Base-by-base conservation (phyloP, 2,797 vertebrate genomes). In the Rhinichthys osculus region DNA sequence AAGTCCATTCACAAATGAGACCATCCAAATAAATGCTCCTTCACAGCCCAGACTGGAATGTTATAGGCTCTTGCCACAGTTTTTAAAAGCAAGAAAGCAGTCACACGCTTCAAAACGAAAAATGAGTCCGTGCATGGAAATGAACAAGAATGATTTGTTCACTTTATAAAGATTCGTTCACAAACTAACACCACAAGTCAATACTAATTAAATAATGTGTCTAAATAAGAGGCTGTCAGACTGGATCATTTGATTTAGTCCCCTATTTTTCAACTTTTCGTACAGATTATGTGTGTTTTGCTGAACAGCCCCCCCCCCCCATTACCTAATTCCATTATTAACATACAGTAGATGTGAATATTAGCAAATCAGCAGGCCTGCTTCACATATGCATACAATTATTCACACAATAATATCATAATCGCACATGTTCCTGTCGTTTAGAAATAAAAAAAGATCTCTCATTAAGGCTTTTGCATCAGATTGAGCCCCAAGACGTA, bases 161-260 rank as follows among this genome's bases (percentile, higher is more conserved):
- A 38, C 19, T 77, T n/a, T 38, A 38, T 13, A 23, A 54, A 57
- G 74, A 59, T 59, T 78, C 2, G 13, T 40, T 78, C 54, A 42
- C 54, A 6, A 42, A 59, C 54, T 83, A 62, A n/a, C 52, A 59
- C 57, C 64, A 44, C 69, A 14, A 69, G 40, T 88, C 87, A 86
- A 86, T 84, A 84, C 44, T 79, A 87, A 86, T 89, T 74, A 82
- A 85, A 62, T 54, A 38, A 38, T 52, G 52, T 38, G 44, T 77
- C 33, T 21, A 52, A 73, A 80, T 30, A 69, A 77, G 35, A 54
- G 73, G 13, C 23, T 81, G 9, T 74, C 74, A 54, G 47, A 57
- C 64, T 33, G 50, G 54, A 9, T 78, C 9, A 78, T 78, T 78
- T 59, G 35, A 78, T 62, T 42, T 78, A 19, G 13, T 14, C 7